These are phyloP conservation scores for Microtus californicus DNA, from an alignment of 2,797 vertebrate genomes.

Conservation along the genomic window DNA sequence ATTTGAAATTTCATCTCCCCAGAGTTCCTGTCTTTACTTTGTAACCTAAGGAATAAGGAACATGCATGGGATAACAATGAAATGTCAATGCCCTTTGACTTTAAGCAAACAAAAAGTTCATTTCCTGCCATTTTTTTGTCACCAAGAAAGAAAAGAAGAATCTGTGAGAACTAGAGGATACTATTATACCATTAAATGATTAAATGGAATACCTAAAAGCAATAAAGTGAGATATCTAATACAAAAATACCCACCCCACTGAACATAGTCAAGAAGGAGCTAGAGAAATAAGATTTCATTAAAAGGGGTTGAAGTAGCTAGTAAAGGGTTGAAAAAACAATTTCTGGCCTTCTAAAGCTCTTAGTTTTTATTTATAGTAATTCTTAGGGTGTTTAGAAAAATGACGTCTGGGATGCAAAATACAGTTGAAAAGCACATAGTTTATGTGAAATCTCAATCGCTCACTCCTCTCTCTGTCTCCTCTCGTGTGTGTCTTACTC, in stretches of 20 bases:
- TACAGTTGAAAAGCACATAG: background rate
- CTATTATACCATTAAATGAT: constrained; percentile 32
- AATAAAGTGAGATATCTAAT: background rate
- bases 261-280: background rate
- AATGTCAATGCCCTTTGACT: background rate
- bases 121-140: background rate
- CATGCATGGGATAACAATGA: background rate
- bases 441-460: background rate
- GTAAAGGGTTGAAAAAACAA: background rate
- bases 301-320: background rate
- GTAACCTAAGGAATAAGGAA: constrained; percentile 25
- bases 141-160: constrained; percentile 42
- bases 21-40: constrained; percentile 21
- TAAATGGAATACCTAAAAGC: background rate
- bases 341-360: background rate
- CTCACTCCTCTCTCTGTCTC: too few relatives aligned
- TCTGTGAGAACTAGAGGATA: background rate
- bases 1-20: constrained; percentile 16
- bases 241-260: background rate
- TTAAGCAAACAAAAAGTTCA: background rate
- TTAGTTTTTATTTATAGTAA: background rate
- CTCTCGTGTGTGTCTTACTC: background rate
- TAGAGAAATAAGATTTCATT: constrained; percentile 16
- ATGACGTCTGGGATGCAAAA: background rate
- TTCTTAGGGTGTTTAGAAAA: background rate